Evolutionary conservation across 2,888 invertebrate species (phyloP).

Genomic region (Amphipyra tragopoginis): DNA sequence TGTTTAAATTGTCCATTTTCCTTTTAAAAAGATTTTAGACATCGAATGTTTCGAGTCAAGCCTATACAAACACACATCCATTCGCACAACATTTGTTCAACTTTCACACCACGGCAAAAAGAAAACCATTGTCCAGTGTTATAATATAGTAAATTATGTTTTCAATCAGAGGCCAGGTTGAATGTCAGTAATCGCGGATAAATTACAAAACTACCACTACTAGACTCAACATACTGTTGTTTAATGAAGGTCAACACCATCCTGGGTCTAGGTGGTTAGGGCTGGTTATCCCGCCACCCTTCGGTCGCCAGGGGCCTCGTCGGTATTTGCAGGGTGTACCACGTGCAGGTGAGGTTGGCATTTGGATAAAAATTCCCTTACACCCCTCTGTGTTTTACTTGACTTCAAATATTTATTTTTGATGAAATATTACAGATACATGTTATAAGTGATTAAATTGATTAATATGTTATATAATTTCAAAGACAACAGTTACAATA

Average conservation of each 20-base stretch:
- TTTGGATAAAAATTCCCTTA: constrained; percentile 42
- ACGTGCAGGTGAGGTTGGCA: constrained; percentile 52
- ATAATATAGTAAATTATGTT: constrained; percentile 13
- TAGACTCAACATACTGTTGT: constrained; percentile 35
- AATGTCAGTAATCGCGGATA: constrained; percentile 51
- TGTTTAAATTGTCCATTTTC: too few species aligned
- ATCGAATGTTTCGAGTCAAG: not conserved
- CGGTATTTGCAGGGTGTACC: constrained; percentile 52
- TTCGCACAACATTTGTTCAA: not conserved
- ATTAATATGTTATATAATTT: constrained; percentile 37
- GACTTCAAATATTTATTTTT: constrained; percentile 50
- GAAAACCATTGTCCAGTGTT: constrained; percentile 36
- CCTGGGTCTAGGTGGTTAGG: constrained; percentile 45
- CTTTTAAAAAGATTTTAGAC: too few species aligned
- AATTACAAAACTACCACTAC: constrained; percentile 27
- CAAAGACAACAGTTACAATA: constrained; percentile 41
- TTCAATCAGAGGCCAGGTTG: constrained; percentile 39
- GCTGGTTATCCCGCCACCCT: constrained; percentile 54
- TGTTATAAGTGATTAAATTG: constrained; percentile 40
- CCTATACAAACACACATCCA: not conserved
- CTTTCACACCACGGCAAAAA: constrained; percentile 42
- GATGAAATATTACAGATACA: constrained; percentile 46
- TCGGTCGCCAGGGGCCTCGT: constrained; percentile 54
- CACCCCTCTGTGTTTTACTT: constrained; percentile 53
- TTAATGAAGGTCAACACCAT: constrained; percentile 3